Conservation (phyloP, 1,140 invertebrate genomes). For the Tetragonula clypearis region DNA sequence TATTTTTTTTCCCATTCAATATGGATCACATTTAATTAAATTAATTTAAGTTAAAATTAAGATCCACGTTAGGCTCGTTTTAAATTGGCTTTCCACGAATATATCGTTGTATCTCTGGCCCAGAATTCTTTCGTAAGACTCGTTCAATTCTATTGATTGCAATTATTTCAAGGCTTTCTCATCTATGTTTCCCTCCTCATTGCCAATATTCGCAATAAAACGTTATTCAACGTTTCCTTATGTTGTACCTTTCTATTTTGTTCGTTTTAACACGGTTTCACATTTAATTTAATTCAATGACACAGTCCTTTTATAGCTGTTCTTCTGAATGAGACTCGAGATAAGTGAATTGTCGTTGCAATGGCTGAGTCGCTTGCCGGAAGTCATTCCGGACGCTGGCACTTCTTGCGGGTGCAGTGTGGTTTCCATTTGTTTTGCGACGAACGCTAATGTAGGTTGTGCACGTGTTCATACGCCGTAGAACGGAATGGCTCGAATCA, state of each 20-base stretch:
- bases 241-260: background rate
- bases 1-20: no score
- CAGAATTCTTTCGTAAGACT: background rate
- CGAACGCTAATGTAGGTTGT: slow-evolving; percentile 83
- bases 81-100: background rate
- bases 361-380: slow-evolving; percentile 27
- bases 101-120: background rate
- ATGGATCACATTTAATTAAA: no score
- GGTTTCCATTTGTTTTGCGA: slow-evolving; percentile 67
- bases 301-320: slow-evolving; percentile 57
- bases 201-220: background rate
- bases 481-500: slow-evolving; percentile 80
- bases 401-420: slow-evolving; percentile 58
- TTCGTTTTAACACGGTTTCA: background rate
- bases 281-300: background rate
- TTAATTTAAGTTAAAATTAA: no score
- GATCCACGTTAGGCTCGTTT: background rate
- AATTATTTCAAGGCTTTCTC: no score
- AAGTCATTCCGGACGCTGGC: slow-evolving; percentile 67
- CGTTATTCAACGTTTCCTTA: background rate
- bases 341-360: slow-evolving; percentile 56
- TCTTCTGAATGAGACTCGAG: slow-evolving; percentile 67
- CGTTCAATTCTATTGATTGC: background rate
- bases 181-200: background rate
- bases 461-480: slow-evolving; percentile 85